Conservation (phyloP, 2,797 vertebrate genomes). For the Melanotaenia maccullochi region DNA sequence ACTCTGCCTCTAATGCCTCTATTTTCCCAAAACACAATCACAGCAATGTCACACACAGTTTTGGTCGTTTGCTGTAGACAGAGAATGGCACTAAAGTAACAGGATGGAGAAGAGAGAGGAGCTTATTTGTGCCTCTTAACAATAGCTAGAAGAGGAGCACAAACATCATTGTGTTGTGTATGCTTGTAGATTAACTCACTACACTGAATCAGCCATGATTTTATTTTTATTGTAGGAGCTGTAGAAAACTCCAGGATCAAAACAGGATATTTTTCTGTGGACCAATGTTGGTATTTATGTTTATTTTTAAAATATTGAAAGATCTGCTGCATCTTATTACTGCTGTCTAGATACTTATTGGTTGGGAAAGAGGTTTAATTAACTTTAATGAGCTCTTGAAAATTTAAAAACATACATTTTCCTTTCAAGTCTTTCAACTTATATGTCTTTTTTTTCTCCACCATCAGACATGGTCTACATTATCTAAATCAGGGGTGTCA, state of each 20-base stretch:
- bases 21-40: constrained; percentile 62
- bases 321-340: not conserved
- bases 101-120: constrained; percentile 40
- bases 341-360: constrained; percentile 9
- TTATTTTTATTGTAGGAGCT: constrained; percentile 11
- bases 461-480: not conserved
- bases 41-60: constrained; percentile 57
- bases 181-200: constrained; percentile 20
- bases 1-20: constrained; percentile 56
- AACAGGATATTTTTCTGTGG: not conserved
- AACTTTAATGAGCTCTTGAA: not conserved
- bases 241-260: not conserved
- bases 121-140: constrained; percentile 49
- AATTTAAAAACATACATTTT: not conserved
- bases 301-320: constrained; percentile 1
- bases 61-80: constrained; percentile 31
- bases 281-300: constrained; percentile 2
- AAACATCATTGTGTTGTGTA: constrained; percentile 17
- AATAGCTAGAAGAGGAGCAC: constrained; percentile 40
- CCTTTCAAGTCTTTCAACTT: not conserved
- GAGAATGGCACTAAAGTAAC: constrained; percentile 54
- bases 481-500: not conserved
- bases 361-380: not conserved
- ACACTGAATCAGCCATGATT: constrained; percentile 20
- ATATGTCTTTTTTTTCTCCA: not conserved